Base-by-base conservation (phyloP, 2,113 vertebrate genomes). In the Colius striatus region DNA sequence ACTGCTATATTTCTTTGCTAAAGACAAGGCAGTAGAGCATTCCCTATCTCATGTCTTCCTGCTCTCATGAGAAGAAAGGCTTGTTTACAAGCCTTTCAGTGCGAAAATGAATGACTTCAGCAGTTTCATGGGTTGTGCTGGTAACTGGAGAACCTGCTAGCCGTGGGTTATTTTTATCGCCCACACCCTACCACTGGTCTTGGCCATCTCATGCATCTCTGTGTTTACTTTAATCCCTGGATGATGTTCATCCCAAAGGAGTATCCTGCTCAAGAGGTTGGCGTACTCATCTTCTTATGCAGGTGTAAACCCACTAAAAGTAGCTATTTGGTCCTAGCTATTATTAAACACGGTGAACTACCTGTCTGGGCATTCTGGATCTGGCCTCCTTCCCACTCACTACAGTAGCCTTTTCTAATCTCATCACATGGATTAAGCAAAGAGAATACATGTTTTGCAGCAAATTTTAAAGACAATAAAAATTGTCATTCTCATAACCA, bases 71-170 rank as follows among this genome's bases (percentile, higher is more conserved):
- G 58, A 75, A 72, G 12, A 57, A 65, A 54, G 55, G 32, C 43
- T 80, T 13, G 19, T 53, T 92, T 86, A 81, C 29, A 36, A 63
- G 50, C 53, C n/a, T 73, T 94, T 22, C 53, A 55, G 60, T 36
- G 76, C 86, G 68, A 90, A 91, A 90, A 84, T 41, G 0, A 90
- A 62, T 51, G 90, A 50, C 53, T 90, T 78, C 47, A 80, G 34
- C 25, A 80, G 48, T 90, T 92, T 84, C 32, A 41, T 12, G 53
- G n/a, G 66, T 74, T 94, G 73, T 89, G 43, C 34, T 93, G 75
- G 34, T 70, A 88, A 80, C 16, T 38, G 48, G 60, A 84, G 55
- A 86, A 88, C 21, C 9, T 78, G 48, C 48, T 84, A 83, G 48
- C 14, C 1, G 5, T 38, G 60, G 9, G 13, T 27, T 93, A 38